A percentile compares a stretch with the other conserved stretches of the same genome.
Evolutionary conservation across 2,113 vertebrate genomes (phyloP).

Genomic region (Barnardius zonarius): DNA sequence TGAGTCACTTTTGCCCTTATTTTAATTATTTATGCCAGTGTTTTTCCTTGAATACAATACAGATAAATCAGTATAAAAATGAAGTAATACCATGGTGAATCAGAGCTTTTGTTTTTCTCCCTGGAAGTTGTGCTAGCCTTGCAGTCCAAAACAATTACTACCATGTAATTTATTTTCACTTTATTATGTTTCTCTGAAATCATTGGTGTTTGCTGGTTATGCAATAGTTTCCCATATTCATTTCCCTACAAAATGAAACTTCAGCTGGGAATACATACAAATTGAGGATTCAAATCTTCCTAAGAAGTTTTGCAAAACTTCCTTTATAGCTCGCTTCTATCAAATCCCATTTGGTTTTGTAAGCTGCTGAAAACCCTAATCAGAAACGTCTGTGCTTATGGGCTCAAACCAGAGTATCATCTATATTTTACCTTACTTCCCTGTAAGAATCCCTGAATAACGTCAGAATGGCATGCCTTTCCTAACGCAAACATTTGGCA

Average conservation of each 20-base stretch:
- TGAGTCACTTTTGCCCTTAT: slow-evolving; percentile 38
- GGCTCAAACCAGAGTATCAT: slow-evolving; percentile 13
- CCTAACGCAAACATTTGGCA: slow-evolving; percentile 25
- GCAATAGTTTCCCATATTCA: slow-evolving; percentile 13
- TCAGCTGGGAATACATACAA: slow-evolving; percentile 24
- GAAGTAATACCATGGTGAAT: slow-evolving; percentile 4
- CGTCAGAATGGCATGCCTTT: background rate
- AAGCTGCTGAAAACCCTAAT: slow-evolving; percentile 45
- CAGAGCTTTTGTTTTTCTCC: slow-evolving; percentile 40
- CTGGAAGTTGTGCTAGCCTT: slow-evolving; percentile 11
- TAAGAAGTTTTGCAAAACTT: slow-evolving; percentile 39
- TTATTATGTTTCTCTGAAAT: slow-evolving; percentile 33
- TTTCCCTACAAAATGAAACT: slow-evolving; percentile 36
- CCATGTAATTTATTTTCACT: slow-evolving; percentile 34
- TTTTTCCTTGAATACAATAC: slow-evolving; percentile 18
- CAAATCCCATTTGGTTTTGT: slow-evolving; percentile 47
- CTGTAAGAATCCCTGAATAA: background rate
- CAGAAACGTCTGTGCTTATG: background rate
- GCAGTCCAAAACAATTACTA: slow-evolving; percentile 40
- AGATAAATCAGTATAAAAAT: slow-evolving; percentile 13
- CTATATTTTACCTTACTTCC: background rate
- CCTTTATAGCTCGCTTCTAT: background rate
- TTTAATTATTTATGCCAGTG: background rate
- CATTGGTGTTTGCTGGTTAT: background rate
- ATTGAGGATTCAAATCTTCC: slow-evolving; percentile 47